Base-by-base conservation (phyloP, 2,113 vertebrate species). In the Gymnocephalus cernua region DNA sequence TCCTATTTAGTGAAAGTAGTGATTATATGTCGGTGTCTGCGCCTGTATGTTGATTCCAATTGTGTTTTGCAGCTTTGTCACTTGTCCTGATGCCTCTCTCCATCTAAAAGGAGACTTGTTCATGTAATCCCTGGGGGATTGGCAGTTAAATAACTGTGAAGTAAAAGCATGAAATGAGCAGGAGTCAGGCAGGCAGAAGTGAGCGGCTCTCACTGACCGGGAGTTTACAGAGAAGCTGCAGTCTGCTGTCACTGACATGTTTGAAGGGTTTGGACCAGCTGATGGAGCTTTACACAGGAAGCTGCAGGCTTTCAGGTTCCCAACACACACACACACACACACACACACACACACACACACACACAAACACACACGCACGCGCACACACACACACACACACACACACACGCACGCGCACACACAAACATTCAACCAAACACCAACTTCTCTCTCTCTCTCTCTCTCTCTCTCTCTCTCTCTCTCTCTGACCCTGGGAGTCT, bases 401-500 rank as follows among this genome's bases (percentile, higher is more conserved):
- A 23, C 65, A 15, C 27, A 18, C 74, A 67, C 21, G 63, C 25
- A 44, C 56, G 11, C 51, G 29, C 18, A 15, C 48, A 6, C 12
- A 18, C 38, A 6, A 50, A 59, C 13, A 48, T 23, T 15, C 53
- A 81, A 27, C 38, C 48, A 59, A 27, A 61, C 51, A 64, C 25
- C 21, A 6, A 66, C 16, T 16, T 27, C 14, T 54, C 48, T 38
- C 19, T 54, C 13, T 54, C 45, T 44, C 50, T 38, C 41, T 51
- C 59, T 72, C 51, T 41, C 57, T 58, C 70, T 23, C 50, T 27
- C 77, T 57, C 47, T 91, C n/a, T 27, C 18, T 63, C 74, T 27
- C 50, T 29, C 77, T 57, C 47, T 91, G 87, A 82, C 86, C 83
- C 76, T 53, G 61, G 66, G 84, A 88, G 86, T 70, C 91, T 89